Evolutionary conservation across 2,797 vertebrate species (phyloP).

Genomic region (Hephaestus fuliginosus): DNA sequence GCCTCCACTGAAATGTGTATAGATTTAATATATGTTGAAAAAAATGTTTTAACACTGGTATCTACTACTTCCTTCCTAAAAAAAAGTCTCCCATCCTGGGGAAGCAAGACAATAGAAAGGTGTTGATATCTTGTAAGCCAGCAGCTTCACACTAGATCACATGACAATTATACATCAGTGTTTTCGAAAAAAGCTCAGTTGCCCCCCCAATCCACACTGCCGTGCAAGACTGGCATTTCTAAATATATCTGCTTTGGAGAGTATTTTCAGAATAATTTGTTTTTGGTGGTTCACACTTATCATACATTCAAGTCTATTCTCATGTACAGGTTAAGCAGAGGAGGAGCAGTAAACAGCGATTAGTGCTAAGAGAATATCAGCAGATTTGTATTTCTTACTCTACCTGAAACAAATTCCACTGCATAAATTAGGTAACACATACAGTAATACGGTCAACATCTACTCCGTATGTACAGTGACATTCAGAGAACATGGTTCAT

Average conservation of each 20-base stretch:
- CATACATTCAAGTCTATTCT: neutral
- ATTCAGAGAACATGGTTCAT: conserved; percentile 14
- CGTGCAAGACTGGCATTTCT: neutral
- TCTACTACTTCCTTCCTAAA: too few relatives aligned
- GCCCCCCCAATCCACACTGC: neutral
- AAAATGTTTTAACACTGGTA: conserved; percentile 7
- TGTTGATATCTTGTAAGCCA: neutral
- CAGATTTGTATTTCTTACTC: neutral
- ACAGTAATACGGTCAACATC: conserved; percentile 4
- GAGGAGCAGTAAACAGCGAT: neutral
- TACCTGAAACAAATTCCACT: conserved; percentile 9
- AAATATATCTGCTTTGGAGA: conserved; percentile 5
- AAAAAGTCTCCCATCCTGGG: neutral
- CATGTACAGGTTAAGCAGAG: neutral
- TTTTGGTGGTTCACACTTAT: neutral
- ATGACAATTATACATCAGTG: neutral
- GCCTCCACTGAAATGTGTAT: conserved; percentile 23
- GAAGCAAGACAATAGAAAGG: conserved; percentile 3
- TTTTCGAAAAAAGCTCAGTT: neutral
- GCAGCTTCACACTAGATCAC: conserved; percentile 13
- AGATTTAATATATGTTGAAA: conserved; percentile 14
- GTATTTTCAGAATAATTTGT: neutral
- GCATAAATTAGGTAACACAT: conserved; percentile 11
- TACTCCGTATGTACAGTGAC: neutral
- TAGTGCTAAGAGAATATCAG: neutral